These are phyloP conservation scores for Melinaea marsaeus DNA, from an alignment of 2,888 invertebrate genomes.

Conservation along the genomic window DNA sequence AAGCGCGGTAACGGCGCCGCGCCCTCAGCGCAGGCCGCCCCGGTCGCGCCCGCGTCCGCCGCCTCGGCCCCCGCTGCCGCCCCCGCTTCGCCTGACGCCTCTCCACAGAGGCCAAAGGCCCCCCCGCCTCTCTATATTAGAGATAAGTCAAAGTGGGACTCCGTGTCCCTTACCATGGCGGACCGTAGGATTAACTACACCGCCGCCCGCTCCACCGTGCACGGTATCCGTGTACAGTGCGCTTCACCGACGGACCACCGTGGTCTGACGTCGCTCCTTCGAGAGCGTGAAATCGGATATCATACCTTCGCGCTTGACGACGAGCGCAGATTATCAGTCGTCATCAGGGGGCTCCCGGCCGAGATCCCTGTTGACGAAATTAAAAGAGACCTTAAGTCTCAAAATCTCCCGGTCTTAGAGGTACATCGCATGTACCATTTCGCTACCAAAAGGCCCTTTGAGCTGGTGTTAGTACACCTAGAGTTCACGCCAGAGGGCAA, in stretches of 20 bases:
- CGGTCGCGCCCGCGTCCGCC: background rate
- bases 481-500: slow-evolving; percentile 8
- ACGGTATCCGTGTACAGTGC: background rate
- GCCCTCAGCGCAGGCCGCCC: background rate
- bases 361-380: background rate
- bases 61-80: background rate
- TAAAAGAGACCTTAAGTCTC: background rate
- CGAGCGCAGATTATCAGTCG: background rate
- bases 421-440: slow-evolving; percentile 9
- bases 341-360: slow-evolving; percentile 2
- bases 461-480: slow-evolving; percentile 1
- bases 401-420: background rate
- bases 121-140: background rate
- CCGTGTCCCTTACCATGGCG: no score
- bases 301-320: slow-evolving; percentile 11
- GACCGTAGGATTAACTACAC: no score
- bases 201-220: background rate
- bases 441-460: background rate
- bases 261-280: background rate
- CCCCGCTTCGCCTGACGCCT: background rate
- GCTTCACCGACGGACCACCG: background rate
- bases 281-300: background rate
- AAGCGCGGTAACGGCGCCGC: background rate
- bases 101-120: background rate
- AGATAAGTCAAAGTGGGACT: no score